Evolutionary conservation across 2,113 vertebrate genomes (phyloP).

Genomic region (Phycodurus eques): DNA sequence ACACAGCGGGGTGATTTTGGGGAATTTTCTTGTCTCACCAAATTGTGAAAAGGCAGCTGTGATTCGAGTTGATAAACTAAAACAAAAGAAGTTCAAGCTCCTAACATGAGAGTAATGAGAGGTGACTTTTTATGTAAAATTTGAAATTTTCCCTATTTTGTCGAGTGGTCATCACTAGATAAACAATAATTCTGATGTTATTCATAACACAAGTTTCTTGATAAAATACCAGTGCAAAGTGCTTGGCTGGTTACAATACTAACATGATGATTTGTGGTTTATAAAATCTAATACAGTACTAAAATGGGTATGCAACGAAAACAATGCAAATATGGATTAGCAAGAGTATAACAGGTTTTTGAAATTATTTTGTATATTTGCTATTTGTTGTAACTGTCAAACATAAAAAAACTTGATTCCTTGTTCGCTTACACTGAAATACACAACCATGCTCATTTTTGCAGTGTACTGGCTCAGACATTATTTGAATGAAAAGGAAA

Average conservation of each 20-base stretch:
- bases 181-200: neutral
- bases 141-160: neutral
- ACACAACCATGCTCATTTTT: constrained; percentile 1
- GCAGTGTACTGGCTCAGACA: neutral
- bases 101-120: neutral
- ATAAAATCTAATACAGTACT: neutral
- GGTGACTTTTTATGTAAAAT: neutral
- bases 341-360: neutral
- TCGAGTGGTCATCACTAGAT: neutral
- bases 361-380: neutral
- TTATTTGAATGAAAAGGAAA: no score
- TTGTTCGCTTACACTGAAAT: neutral
- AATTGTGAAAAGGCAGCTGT: neutral
- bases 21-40: neutral
- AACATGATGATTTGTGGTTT: neutral
- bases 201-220: neutral
- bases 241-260: neutral
- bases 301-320: neutral
- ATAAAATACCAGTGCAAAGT: neutral
- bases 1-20: constrained; percentile 10
- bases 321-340: neutral
- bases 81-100: neutral
- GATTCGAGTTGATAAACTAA: neutral
- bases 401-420: neutral
- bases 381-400: neutral